Evolutionary conservation across 2,113 vertebrate species (phyloP).

Genomic region (Poeciliopsis prolifica): DNA sequence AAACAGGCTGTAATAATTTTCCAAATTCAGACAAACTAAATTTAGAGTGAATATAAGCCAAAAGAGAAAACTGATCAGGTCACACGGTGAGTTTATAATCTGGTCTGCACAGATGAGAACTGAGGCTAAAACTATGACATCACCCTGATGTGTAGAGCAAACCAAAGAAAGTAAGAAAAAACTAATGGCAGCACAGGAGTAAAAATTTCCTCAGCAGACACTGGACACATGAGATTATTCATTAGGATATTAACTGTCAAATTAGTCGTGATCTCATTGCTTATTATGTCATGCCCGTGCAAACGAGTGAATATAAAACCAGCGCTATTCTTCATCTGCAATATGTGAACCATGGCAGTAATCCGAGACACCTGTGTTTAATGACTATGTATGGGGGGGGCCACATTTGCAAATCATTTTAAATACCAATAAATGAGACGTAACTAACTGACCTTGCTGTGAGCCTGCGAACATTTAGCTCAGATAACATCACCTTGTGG

Average conservation of each 20-base stretch:
- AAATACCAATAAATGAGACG: conserved; percentile 73
- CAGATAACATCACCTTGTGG: conserved; percentile 60
- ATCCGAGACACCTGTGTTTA: conserved; percentile 64
- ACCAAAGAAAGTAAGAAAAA: conserved; percentile 2
- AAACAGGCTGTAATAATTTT: background rate
- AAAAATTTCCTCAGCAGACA: conserved; percentile 9
- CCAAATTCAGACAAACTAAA: background rate
- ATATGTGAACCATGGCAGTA: conserved; percentile 35
- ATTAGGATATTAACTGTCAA: conserved; percentile 64
- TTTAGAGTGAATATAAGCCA: background rate
- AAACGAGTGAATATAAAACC: conserved; percentile 55
- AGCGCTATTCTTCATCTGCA: conserved; percentile 33
- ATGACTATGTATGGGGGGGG: conserved; percentile 70
- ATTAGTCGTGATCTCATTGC: conserved; percentile 72
- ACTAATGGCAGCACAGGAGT: conserved; percentile 20
- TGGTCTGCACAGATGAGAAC: background rate
- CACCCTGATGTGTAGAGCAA: background rate
- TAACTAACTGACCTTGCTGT: conserved; percentile 58
- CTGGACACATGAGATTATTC: conserved; percentile 23
- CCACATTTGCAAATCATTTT: conserved; percentile 78
- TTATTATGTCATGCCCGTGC: conserved; percentile 74
- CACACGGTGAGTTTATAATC: background rate
- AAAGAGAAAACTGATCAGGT: background rate
- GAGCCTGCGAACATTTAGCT: conserved; percentile 53
- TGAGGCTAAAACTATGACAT: background rate